phyloP scores from a whole-genome alignment of 2,888 invertebrate genomes.

The Lumbricus terrestris region DNA sequence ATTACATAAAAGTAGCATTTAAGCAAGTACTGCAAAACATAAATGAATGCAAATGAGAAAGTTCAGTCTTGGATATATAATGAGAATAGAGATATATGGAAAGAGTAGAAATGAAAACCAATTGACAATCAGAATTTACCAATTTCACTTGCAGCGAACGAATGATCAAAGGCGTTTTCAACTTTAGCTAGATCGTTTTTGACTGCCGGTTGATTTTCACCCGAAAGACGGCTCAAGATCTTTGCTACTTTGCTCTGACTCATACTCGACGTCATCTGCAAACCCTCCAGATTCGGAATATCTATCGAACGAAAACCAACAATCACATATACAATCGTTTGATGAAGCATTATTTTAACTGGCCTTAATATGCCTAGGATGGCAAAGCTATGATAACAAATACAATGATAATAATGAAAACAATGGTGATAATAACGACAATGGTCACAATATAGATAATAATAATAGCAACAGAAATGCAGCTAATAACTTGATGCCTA shows the following conservation, averaged over 20 bases:
- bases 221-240: neutral
- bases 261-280: conserved; percentile 20
- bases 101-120: neutral
- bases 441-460: too few species aligned
- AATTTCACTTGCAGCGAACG: neutral
- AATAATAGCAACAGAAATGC: too few species aligned
- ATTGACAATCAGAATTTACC: neutral
- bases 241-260: conserved; percentile 14
- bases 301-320: neutral
- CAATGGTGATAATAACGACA: neutral
- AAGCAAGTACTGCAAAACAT: neutral
- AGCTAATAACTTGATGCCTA: too few species aligned
- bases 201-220: neutral
- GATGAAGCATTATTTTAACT: neutral
- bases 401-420: neutral
- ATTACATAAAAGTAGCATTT: neutral
- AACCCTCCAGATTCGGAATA: conserved; percentile 18
- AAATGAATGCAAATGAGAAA: neutral
- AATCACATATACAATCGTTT: neutral
- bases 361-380: neutral
- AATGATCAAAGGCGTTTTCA: conserved; percentile 19
- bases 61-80: neutral
- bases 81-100: neutral
- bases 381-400: neutral
- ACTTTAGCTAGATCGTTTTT: neutral